Evolutionary conservation across 2,113 vertebrate species (phyloP), one percentile per base, ranked within the genome.

Genomic region (Macaca mulatta): DNA sequence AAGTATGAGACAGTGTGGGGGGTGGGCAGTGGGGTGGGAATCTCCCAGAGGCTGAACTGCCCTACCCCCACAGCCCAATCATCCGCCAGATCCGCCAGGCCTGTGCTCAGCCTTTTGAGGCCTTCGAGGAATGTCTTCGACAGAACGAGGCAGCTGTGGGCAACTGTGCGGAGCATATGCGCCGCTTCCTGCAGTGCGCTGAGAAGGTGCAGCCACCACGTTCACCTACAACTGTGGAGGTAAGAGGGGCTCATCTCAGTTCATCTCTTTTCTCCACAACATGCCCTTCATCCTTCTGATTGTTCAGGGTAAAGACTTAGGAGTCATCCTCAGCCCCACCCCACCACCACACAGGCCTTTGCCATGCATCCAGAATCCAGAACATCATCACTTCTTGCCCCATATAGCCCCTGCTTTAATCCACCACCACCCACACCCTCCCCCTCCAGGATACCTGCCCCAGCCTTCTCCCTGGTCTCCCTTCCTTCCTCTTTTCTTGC

Each of bases 111-210:
- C 98, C 99, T 13, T 99, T 99, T 45, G 55, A 97, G 2, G 98
- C 99, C 83, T 99, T 99, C 55, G 99, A 99, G 96, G 98, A 97
- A 72, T 99, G 99, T 93, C 98, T 99, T 75, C 98, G 97, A 85
- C 98, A 99, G 97, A 99, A 99, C 82, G 99, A 99, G 57, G 96
- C 98, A 1, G 83, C 98, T 0, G 98, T 99, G 77, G 75, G 96
- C 93, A 99, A 99, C 80, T 99, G 99, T 96, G 98, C 99, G 0
- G 90, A 99, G 4, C 99, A 99, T 0, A 98, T 99, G 70, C 97
- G 98, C 0, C 98, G 98, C 35, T 99, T 99, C 98, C 97, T 99
- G 84, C 98, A 98, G 86, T 99, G 99, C 20, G 99, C 99, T 0
- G 99, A 99, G 75, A 98, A 95, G 1, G 99, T 99, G 52, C 99